Evolutionary conservation across 2,888 invertebrate genomes (phyloP).

Genomic region (Lasioglossum villosulum): DNA sequence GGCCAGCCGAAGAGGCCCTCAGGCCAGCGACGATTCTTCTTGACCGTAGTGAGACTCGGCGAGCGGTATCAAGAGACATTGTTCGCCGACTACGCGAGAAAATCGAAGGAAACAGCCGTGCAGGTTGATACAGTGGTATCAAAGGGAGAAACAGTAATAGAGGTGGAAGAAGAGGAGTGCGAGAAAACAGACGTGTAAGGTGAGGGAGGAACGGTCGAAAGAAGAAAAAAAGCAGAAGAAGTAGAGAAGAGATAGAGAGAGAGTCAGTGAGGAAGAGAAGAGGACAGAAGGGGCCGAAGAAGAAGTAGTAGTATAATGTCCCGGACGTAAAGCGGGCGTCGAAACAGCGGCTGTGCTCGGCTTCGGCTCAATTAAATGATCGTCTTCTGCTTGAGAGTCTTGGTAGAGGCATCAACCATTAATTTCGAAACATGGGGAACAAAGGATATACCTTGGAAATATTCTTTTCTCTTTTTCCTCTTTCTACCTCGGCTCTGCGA

Average conservation of each 20-base stretch:
- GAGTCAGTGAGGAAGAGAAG: not conserved
- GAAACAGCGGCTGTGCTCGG: slow-evolving; percentile 67
- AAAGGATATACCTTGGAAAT: slow-evolving; percentile 79
- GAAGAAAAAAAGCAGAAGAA: not conserved
- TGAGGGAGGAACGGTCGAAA: slow-evolving; percentile 12
- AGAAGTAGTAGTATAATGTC: slow-evolving; percentile 62
- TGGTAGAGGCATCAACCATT: slow-evolving; percentile 77
- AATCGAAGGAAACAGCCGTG: slow-evolving; percentile 57
- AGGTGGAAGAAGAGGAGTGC: slow-evolving; percentile 23
- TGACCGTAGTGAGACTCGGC: slow-evolving; percentile 32
- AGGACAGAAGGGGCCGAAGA: slow-evolving; percentile 30
- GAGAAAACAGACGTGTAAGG: slow-evolving; percentile 48
- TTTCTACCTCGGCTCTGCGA: slow-evolving; percentile 23
- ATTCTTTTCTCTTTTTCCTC: slow-evolving; percentile 65
- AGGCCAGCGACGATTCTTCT: slow-evolving; percentile 56
- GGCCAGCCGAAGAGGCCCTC: slow-evolving; percentile 26
- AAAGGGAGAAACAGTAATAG: slow-evolving; percentile 54
- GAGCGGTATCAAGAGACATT: slow-evolving; percentile 61
- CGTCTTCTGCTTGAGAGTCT: slow-evolving; percentile 74
- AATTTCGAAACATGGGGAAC: slow-evolving; percentile 82
- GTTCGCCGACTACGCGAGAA: slow-evolving; percentile 56
- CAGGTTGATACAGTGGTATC: slow-evolving; percentile 26
- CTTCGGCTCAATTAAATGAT: slow-evolving; percentile 78
- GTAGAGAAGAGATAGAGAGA: not conserved
- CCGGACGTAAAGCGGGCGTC: slow-evolving; percentile 65